phyloP scores from a whole-genome alignment of 2,888 invertebrate species.

The Brachyptera putata region DNA sequence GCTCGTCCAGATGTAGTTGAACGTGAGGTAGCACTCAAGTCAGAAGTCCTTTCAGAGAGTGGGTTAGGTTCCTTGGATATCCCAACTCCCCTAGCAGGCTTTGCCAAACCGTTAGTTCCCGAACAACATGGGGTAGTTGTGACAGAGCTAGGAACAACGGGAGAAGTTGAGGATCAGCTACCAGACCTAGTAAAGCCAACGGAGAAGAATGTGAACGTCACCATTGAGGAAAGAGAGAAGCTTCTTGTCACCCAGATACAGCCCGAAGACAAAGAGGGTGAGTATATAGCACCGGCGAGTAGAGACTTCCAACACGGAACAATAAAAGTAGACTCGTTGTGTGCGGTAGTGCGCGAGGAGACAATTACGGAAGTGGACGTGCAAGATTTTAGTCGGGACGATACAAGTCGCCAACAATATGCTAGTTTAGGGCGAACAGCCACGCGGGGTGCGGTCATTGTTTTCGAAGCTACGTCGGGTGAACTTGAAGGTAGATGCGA shows the following conservation, averaged over 20 bases:
- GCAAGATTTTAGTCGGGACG: constrained; percentile 20
- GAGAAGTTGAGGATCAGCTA: constrained; percentile 48
- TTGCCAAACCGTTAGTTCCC: constrained; percentile 40
- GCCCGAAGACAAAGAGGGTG: constrained; percentile 49
- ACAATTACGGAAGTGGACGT: constrained; percentile 27
- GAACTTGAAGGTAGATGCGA: constrained; percentile 32
- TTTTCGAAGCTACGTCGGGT: constrained; percentile 28
- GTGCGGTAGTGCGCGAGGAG: constrained; percentile 30
- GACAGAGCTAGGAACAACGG: constrained; percentile 48
- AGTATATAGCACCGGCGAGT: constrained; percentile 40
- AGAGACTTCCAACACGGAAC: constrained; percentile 29
- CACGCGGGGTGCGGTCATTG: constrained; percentile 19
- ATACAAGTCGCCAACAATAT: constrained; percentile 23
- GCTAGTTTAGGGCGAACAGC: constrained; percentile 25
- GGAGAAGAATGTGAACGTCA: constrained; percentile 45
- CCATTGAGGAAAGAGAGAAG: constrained; percentile 42
- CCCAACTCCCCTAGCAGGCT: constrained; percentile 38
- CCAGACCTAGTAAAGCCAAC: constrained; percentile 44
- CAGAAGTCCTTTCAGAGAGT: constrained; percentile 42
- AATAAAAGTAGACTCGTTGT: constrained; percentile 31
- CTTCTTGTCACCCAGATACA: constrained; percentile 48
- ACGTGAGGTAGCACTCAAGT: constrained; percentile 46
- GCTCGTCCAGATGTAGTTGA: constrained; percentile 47
- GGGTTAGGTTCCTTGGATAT: constrained; percentile 36
- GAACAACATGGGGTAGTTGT: constrained; percentile 48